phyloP scores from a whole-genome alignment of 2,797 vertebrate species.

The Limnodromus scolopaceus region DNA sequence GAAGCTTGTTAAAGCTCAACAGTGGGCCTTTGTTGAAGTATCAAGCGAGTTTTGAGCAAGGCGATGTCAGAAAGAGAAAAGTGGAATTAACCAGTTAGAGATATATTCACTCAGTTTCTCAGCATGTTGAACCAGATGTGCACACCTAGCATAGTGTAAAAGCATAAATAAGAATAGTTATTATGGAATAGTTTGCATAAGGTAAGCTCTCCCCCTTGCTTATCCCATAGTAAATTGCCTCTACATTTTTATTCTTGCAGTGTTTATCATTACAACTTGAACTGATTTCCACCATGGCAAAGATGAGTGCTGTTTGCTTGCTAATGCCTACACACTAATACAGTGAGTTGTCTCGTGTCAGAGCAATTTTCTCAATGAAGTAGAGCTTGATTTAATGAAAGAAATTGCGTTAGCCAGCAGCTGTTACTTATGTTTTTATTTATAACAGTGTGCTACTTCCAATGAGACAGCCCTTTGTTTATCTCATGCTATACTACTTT shows the following conservation, averaged over 20 bases:
- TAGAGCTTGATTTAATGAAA: constrained; percentile 7
- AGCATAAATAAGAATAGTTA: not conserved
- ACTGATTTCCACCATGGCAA: not conserved
- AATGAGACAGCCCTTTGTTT: not conserved
- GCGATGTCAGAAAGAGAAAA: not conserved
- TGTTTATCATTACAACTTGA: not conserved
- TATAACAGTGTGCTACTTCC: not conserved
- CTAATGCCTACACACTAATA: not conserved
- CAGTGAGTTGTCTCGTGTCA: not conserved
- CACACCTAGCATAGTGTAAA: not conserved
- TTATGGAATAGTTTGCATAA: not conserved
- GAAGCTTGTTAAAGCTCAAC: not conserved
- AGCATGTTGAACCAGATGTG: not conserved
- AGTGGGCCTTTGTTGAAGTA: not conserved
- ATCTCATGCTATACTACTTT: not conserved
- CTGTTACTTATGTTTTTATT: not conserved
- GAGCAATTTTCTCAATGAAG: not conserved
- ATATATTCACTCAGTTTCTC: not conserved
- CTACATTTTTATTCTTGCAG: not conserved
- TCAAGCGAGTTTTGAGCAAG: not conserved
- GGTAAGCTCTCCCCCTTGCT: not conserved
- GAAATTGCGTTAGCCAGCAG: not conserved
- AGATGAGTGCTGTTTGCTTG: not conserved
- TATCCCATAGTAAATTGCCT: not conserved
- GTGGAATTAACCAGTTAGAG: not conserved